phyloP scores from a whole-genome alignment of 2,797 vertebrate species.

The Margarornis squamiger region DNA sequence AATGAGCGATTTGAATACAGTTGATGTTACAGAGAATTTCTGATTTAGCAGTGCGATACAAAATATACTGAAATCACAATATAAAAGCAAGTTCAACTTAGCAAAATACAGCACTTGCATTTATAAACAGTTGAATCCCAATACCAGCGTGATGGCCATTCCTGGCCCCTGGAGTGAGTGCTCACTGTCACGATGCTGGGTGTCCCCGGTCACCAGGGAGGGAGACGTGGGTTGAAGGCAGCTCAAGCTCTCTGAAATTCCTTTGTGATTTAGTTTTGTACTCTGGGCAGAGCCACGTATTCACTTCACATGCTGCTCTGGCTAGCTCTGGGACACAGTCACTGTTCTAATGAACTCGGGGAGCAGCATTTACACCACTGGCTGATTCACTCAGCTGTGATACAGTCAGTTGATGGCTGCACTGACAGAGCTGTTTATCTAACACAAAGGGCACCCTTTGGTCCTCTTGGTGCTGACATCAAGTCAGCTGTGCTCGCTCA shows the following conservation, averaged over 20 bases:
- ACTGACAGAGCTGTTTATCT: not conserved
- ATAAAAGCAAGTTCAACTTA: not conserved
- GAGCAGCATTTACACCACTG: not conserved
- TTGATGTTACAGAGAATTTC: not conserved
- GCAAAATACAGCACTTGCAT: not conserved
- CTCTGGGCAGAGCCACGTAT: accelerated
- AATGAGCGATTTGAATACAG: not conserved
- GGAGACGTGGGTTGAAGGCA: not conserved
- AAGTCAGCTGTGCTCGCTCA: not conserved
- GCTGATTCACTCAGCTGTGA: not conserved
- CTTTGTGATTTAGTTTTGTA: not conserved
- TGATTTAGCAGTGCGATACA: not conserved
- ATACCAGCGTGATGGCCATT: accelerated
- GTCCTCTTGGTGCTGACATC: not conserved
- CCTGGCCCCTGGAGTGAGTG: not conserved
- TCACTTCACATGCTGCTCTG: not conserved
- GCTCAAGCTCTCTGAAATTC: not conserved
- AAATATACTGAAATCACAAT: not conserved
- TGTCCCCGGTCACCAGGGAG: accelerated
- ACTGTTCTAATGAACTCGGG: not conserved
- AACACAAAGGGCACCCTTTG: not conserved
- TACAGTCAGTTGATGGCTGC: not conserved
- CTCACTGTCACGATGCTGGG: not conserved
- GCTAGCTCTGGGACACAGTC: not conserved
- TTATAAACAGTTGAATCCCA: accelerated